Evolutionary conservation across 2,113 vertebrate genomes (phyloP), one percentile per base, ranked within the genome.

Genomic region (Tragelaphus imberbis): DNA sequence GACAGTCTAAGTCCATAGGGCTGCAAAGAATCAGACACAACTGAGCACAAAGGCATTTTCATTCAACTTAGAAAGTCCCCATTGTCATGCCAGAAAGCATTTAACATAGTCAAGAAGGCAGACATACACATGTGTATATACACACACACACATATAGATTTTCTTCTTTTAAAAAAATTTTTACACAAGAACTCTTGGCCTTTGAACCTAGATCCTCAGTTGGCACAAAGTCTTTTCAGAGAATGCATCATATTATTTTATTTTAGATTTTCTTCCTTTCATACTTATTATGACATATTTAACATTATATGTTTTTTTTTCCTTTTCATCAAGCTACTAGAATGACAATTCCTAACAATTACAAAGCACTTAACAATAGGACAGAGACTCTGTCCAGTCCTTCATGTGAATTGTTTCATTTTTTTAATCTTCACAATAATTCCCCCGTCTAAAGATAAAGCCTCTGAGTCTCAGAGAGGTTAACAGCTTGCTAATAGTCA

Each of bases 401-500:
- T 27, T 75, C 14, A 30, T 13, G 10, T 77, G 44, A 65, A 82
- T 58, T 33, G 3, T 84, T 47, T 94, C 30, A 44, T 81, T n/a
- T n/a, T n/a, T n/a, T 71, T 59, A 81, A 85, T 93, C 49, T 23
- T 82, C 55, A 19, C 3, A 30, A 4, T 88, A 65, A 75, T 30
- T 16, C 47, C 11, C 36, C 13, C 6, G 13, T 51, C 55, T 91
- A 21, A 86, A 40, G 68, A 84, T 77, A 79, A 47, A 25, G 23
- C 53, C 81, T 30, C 79, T 25, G 27, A 25, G 14, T 80, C 85
- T 77, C 80, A 58, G 36, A 90, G 63, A 90, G n/a, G n/a, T 84
- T 92, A 51, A 71, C 92, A 40, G 68, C 30, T 91, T 91, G 17
- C 81, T 63, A 30, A 47, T 75, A 3, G 58, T 92, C 86, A 75